phyloP scores from a whole-genome alignment of 2,797 vertebrate species.

The Lagocephalus sceleratus region DNA sequence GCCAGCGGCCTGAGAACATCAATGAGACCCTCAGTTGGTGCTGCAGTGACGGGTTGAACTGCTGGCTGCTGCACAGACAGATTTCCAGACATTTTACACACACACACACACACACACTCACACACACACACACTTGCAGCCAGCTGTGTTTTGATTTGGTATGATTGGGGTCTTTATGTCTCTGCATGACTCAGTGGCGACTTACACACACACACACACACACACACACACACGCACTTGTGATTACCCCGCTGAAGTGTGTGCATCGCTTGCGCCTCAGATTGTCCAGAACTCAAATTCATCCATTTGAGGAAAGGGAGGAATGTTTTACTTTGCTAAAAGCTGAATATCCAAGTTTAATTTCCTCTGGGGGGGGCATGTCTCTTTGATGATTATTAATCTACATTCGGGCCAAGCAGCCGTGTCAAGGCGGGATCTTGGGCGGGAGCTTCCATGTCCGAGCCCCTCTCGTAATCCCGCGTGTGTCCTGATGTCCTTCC shows the following conservation, averaged over 20 bases:
- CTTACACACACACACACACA: constrained; percentile 48
- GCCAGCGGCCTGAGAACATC: not conserved
- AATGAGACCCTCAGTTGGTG: not conserved
- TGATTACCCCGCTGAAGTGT: constrained; percentile 26
- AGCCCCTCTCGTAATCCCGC: constrained; percentile 20
- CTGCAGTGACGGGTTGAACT: no score
- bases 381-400: constrained; percentile 8
- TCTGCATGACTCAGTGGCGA: constrained; percentile 44
- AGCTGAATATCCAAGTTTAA: constrained; percentile 17
- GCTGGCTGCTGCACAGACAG: not conserved
- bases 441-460: constrained; percentile 5
- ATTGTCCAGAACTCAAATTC: no score
- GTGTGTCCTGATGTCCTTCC: constrained; percentile 52
- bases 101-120: constrained; percentile 14
- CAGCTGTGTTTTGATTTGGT: constrained; percentile 67
- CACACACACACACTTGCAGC: constrained; percentile 37
- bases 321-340: not conserved
- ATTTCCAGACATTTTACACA: constrained; percentile 20
- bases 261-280: constrained; percentile 12
- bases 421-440: constrained; percentile 20
- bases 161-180: constrained; percentile 53
- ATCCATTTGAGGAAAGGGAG: not conserved
- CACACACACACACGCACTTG: constrained; percentile 46
- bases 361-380: constrained; percentile 37
- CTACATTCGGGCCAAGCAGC: constrained; percentile 19